Evolutionary conservation across 2,797 vertebrate genomes (phyloP), one percentile per base, ranked within the genome.

Genomic region (Thaleichthys pacificus): DNA sequence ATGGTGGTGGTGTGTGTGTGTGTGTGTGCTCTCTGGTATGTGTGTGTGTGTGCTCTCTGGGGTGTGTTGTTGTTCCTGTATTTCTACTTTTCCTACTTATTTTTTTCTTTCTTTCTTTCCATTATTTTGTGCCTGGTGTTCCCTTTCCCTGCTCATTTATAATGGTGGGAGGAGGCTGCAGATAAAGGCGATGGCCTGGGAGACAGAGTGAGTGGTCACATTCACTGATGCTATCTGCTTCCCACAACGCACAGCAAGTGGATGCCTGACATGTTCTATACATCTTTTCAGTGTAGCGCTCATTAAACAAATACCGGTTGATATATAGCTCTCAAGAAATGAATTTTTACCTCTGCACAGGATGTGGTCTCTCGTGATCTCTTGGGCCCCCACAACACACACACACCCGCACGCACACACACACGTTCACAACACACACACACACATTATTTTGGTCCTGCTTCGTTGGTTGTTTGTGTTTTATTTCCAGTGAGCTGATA

Each of bases 141-240:
- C 90, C 88, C 80, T 86, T 93, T 86, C 92, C 92, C 93, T 94
- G 93, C 95, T 95, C 94, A 95, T 97, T 96, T 96, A 96, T 96
- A 95, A 97, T 95, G 90, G 91, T 89, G 89, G 32, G 77, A 93
- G 94, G 92, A 94, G 89, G 88, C 89, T 86, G 84, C 78, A 95
- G 96, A 95, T 96, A 96, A 95, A 96, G 93, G 90, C 91, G 90
- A 86, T 71, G 88, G 88, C 93, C 89, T 82, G 78, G 89, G 96
- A 95, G 96, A 96, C 90, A 85, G 93, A 96, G 96, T 92, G 94
- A 95, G 93, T 93, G 96, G 95, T 95, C 96, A 95, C 92, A 92
- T 91, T 85, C 84, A 85, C 85, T 91, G 95, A 97, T 96, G 93
- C 89, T 96, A 97, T 97, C 95, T 94, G 87, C 92, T 92, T 91